Evolutionary conservation across 2,113 vertebrate species (phyloP).

Genomic region (Piliocolobus tephrosceles): DNA sequence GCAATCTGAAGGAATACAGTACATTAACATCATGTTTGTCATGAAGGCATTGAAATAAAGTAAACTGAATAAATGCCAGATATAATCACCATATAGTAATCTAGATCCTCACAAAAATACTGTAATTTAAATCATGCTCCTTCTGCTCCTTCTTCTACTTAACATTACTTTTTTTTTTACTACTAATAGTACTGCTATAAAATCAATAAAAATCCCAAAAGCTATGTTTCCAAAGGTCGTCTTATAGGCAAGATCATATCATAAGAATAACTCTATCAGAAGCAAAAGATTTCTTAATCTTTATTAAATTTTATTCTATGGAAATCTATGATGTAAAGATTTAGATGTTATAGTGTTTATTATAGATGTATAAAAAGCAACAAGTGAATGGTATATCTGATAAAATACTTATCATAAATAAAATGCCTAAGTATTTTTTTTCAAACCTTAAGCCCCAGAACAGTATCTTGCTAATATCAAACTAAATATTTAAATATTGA

Average conservation of each 20-base stretch:
- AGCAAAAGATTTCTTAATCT: neutral
- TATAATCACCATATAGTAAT: neutral
- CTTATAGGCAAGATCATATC: neutral
- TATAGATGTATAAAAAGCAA: neutral
- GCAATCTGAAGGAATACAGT: neutral
- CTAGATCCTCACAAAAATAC: neutral
- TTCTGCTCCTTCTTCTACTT: neutral
- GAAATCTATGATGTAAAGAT: neutral
- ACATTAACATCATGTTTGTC: neutral
- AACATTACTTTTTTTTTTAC: neutral
- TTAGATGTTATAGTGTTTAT: neutral
- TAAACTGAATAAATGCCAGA: neutral
- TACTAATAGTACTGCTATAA: neutral
- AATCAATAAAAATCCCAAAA: neutral
- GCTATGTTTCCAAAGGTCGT: neutral
- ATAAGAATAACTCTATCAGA: neutral
- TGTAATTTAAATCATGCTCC: neutral
- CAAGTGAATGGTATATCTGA: neutral
- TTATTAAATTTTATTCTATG: neutral
- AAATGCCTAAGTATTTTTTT: neutral
- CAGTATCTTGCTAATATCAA: neutral
- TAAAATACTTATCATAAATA: neutral
- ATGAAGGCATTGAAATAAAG: neutral
- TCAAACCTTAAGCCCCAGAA: neutral
- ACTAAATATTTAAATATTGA: neutral